Percentiles rank a stretch among this genome's conserved stretches.
Evolutionary conservation across 1,140 invertebrate genomes (phyloP).

Genomic region (Drosophila sturtevanti): DNA sequence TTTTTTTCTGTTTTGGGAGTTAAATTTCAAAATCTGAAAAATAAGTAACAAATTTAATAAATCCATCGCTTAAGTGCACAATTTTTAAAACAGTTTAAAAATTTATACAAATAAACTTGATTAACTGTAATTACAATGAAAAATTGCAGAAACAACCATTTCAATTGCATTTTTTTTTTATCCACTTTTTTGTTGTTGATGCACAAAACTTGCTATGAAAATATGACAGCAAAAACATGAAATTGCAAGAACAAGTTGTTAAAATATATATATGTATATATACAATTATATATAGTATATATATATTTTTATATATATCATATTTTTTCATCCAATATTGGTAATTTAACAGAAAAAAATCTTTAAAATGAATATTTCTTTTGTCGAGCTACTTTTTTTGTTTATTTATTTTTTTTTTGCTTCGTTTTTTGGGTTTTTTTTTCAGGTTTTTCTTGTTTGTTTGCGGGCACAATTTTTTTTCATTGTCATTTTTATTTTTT

Average conservation of each 20-base stretch:
- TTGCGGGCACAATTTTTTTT: neutral
- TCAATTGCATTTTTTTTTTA: neutral
- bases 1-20: too few species aligned
- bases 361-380: slow-evolving; percentile 1
- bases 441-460: neutral
- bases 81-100: neutral
- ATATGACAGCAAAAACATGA: neutral
- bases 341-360: neutral
- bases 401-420: too few species aligned
- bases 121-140: slow-evolving; percentile 6
- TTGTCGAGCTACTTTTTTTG: neutral
- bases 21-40: neutral
- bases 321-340: neutral
- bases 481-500: neutral
- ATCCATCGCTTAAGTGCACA: neutral
- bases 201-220: neutral
- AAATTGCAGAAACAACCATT: neutral
- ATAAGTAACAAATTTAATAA: neutral
- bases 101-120: neutral
- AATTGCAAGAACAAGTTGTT: neutral
- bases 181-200: neutral
- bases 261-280: neutral
- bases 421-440: too few species aligned
- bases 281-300: neutral
- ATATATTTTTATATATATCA: too few species aligned